phyloP scores from a whole-genome alignment of 1,140 invertebrate genomes.

The Rhizoglyphus robini region DNA sequence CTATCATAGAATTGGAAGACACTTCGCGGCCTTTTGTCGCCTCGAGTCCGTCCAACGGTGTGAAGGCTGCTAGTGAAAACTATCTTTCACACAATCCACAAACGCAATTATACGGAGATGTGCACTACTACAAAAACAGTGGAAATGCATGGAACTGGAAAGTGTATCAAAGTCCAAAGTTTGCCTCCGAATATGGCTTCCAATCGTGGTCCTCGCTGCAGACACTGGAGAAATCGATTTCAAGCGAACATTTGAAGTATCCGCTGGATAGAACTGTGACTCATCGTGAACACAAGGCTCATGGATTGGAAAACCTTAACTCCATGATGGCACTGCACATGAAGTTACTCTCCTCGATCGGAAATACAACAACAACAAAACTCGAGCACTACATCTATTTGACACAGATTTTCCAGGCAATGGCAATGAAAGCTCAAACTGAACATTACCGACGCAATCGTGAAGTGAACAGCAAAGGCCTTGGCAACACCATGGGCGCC shows the following conservation, averaged over 20 bases:
- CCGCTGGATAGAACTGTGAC: conserved; percentile 44
- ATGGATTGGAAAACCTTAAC: conserved; percentile 45
- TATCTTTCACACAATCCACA: conserved; percentile 63
- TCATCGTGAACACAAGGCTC: conserved; percentile 66
- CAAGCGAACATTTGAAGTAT: conserved; percentile 44
- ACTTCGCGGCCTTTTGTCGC: conserved; percentile 50
- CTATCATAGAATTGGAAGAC: conserved; percentile 49
- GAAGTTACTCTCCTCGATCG: conserved; percentile 19
- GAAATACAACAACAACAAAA: conserved; percentile 23
- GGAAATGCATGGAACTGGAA: conserved; percentile 69
- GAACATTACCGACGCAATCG: conserved; percentile 65
- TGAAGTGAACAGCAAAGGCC: conserved; percentile 35
- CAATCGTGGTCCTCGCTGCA: conserved; percentile 64
- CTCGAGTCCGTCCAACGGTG: conserved; percentile 86
- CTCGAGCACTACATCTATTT: conserved; percentile 27
- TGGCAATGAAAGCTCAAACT: conserved; percentile 69
- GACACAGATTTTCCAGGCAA: conserved; percentile 61
- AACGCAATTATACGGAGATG: conserved; percentile 65
- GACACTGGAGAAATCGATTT: conserved; percentile 44
- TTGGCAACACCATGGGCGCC: conserved; percentile 74
- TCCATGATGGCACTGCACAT: conserved; percentile 12
- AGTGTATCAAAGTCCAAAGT: conserved; percentile 62
- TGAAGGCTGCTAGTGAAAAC: conserved; percentile 54
- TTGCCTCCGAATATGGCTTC: conserved; percentile 88
- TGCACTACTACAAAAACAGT: conserved; percentile 41